Conservation (phyloP, 2,113 vertebrate species). For the Petrocephalus zakoni region DNA sequence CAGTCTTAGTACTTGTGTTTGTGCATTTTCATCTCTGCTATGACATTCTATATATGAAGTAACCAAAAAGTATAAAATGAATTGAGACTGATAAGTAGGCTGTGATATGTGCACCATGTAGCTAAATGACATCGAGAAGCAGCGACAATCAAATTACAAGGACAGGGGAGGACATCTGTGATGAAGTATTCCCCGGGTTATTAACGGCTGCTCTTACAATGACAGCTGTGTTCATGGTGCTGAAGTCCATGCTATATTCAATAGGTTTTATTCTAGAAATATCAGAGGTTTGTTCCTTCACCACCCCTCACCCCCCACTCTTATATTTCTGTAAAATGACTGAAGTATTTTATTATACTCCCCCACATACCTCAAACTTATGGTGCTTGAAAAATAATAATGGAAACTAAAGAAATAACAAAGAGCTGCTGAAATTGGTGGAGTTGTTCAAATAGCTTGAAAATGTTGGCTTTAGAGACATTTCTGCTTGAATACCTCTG, state of each 20-base stretch:
- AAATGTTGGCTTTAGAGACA: slow-evolving; percentile 21
- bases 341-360: slow-evolving; percentile 20
- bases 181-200: neutral
- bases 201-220: neutral
- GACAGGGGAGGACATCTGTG: neutral
- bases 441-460: slow-evolving; percentile 23
- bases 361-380: slow-evolving; percentile 7
- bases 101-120: neutral
- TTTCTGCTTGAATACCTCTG: slow-evolving; percentile 31
- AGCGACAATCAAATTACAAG: slow-evolving; percentile 9
- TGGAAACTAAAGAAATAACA: slow-evolving; percentile 26
- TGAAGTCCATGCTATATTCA: neutral
- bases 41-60: neutral
- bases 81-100: neutral
- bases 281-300: neutral
- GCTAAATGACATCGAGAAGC: neutral
- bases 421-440: slow-evolving; percentile 15
- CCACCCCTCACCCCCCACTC: neutral
- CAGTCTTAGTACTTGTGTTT: neutral
- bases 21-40: neutral
- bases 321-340: slow-evolving; percentile 16
- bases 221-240: slow-evolving; percentile 13
- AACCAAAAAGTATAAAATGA: neutral
- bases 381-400: slow-evolving; percentile 24
- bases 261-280: slow-evolving; percentile 6